phyloP scores from a whole-genome alignment of 2,113 vertebrate genomes.

The Grammomys surdaster region DNA sequence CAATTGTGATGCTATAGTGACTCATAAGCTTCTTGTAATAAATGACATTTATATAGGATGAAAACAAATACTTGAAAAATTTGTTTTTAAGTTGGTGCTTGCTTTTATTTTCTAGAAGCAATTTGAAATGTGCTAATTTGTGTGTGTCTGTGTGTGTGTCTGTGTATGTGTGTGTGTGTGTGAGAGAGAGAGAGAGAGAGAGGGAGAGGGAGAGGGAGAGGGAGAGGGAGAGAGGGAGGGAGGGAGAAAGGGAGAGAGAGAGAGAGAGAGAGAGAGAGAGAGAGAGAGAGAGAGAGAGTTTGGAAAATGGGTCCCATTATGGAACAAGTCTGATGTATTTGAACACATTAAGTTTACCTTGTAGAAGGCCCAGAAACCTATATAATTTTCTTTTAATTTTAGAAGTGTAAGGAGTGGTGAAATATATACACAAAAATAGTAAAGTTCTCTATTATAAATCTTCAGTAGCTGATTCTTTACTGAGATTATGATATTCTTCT shows the following conservation, averaged over 20 bases:
- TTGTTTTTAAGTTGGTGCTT: slow-evolving; percentile 37
- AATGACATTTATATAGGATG: slow-evolving; percentile 55
- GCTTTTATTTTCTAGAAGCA: background rate
- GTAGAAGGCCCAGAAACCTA: background rate
- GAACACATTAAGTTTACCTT: too few species aligned
- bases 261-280: too few species aligned
- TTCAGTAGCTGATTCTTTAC: background rate
- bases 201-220: too few species aligned
- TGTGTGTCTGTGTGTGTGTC: slow-evolving; percentile 28
- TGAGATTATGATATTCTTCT: background rate
- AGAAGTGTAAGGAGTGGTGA: background rate
- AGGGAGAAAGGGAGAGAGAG: too few species aligned
- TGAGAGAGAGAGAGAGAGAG: too few species aligned
- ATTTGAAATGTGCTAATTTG: background rate
- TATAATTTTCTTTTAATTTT: background rate
- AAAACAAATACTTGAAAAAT: slow-evolving; percentile 55
- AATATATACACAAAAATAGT: background rate
- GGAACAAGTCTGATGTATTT: slow-evolving; percentile 29
- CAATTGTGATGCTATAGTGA: slow-evolving; percentile 36
- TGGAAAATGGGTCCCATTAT: slow-evolving; percentile 44
- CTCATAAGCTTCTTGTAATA: slow-evolving; percentile 60
- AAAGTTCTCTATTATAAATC: background rate
- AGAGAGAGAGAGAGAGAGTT: too few species aligned
- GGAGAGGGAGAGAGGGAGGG: too few species aligned
- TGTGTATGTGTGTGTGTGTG: background rate